Evolutionary conservation across 1,140 invertebrate genomes (phyloP).

Genomic region (Polypedilum vanderplanki): DNA sequence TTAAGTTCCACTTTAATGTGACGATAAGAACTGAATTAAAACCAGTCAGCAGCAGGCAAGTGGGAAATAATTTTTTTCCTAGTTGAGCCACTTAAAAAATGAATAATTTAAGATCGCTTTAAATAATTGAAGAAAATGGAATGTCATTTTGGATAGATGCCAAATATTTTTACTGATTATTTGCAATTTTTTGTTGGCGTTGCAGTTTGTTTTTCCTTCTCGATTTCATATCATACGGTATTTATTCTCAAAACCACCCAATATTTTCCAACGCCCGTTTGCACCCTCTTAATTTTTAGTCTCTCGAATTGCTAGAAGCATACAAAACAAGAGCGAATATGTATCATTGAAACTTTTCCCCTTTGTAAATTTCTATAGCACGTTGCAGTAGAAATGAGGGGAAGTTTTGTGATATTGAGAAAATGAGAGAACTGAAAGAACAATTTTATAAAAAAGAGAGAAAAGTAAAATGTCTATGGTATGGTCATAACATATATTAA

Average conservation of each 20-base stretch:
- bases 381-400: background rate
- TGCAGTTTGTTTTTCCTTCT: background rate
- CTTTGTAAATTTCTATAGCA: background rate
- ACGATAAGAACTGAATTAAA: background rate
- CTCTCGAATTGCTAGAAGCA: background rate
- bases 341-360: background rate
- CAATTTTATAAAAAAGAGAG: too few relatives aligned
- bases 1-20: background rate
- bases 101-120: background rate
- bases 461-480: too few relatives aligned
- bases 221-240: background rate
- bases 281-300: background rate
- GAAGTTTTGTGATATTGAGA: conserved; percentile 1
- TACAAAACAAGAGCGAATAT: background rate
- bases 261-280: background rate
- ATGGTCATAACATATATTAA: background rate
- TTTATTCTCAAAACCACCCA: background rate
- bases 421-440: too few relatives aligned
- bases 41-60: background rate
- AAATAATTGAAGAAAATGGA: background rate
- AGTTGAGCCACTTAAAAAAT: background rate
- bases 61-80: background rate
- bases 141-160: background rate
- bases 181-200: background rate
- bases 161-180: background rate